Evolutionary conservation across 2,113 vertebrate genomes (phyloP), one percentile per base, ranked within the genome.

Genomic region (Cyprinus carpio): DNA sequence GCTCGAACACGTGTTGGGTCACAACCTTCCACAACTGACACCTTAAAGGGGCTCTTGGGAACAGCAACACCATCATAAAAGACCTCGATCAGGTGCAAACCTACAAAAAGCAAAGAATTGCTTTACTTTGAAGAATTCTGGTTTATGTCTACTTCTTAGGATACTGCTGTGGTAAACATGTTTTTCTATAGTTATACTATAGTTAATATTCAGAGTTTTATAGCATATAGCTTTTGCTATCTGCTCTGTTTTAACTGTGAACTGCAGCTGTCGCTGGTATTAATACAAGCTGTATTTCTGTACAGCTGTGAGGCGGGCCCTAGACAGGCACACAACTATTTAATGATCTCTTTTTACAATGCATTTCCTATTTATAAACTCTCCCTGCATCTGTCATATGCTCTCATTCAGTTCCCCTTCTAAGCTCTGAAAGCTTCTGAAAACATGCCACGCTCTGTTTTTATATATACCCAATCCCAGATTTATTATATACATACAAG

Each of bases 1-100:
- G 97, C 98, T 3, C 96, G 94, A 15, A 99, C 97, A 0, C 96
- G 94, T 37, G 93, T 95, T 0, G 98, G 97, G 91, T 98, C 97
- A 2, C 98, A 99, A 82, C 98, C 98, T 89, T 99, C 98, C 0
- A 96, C 91, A 88, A 99, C 97, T 0, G 93, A 95, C 81, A 99
- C 97, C 11, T 95, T 93, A 94, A 99, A 99, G 0, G 98, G 98
- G 87, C 97, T 98, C 92, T 96, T 97, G 65, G 97, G 97, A 56
- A 97, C 96, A 0, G 93, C 91, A 0, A 95, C 96, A 0, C 98
- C 97, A 0, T 97, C 96, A 0, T 97, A 98, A 0, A 95, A 92
- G 84, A 98, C 97, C 90, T 99, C 97, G 67, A 99, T 96, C 91
- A 96, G 87, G 87, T 98, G 97, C 86, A 97, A 77, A 4, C 97